A percentile compares a stretch with the other conserved stretches of the same genome.
phyloP scores from a whole-genome alignment of 2,888 invertebrate genomes.

The Portevinia maculata region DNA sequence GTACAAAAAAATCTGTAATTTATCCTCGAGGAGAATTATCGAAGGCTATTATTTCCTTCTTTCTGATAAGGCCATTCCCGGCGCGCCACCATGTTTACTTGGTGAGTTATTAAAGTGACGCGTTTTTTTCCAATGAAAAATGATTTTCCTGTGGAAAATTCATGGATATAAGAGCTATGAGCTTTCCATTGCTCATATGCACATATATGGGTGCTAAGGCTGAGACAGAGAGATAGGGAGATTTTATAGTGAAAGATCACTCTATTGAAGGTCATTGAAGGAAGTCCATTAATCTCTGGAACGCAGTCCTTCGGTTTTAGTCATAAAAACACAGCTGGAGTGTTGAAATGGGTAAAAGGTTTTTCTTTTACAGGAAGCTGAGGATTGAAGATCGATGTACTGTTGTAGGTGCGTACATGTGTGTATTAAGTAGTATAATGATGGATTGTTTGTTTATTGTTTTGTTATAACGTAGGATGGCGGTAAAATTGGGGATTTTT shows the following conservation, averaged over 20 bases:
- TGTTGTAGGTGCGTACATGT: constrained; percentile 5
- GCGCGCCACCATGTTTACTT: constrained; percentile 58
- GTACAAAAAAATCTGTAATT: constrained; percentile 60
- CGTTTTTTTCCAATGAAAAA: constrained; percentile 64
- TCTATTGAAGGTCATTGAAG: constrained; percentile 67
- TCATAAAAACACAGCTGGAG: constrained; percentile 68
- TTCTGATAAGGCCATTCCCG: constrained; percentile 50
- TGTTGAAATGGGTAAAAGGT: constrained; percentile 65
- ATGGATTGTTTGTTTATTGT: constrained; percentile 65
- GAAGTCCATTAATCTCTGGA: constrained; percentile 63
- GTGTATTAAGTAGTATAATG: constrained; percentile 26
- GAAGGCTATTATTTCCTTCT: constrained; percentile 59
- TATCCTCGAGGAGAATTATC: constrained; percentile 69
- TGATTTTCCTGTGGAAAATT: constrained; percentile 61
- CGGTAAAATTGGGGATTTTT: constrained; percentile 41
- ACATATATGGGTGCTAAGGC: constrained; percentile 10
- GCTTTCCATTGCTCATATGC: not conserved
- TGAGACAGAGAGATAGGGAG: constrained; percentile 47
- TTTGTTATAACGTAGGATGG: constrained; percentile 19
- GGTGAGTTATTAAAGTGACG: constrained; percentile 70
- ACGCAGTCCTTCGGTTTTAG: constrained; percentile 48
- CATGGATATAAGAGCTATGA: constrained; percentile 23
- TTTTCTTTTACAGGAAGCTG: constrained; percentile 48
- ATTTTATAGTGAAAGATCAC: constrained; percentile 68
- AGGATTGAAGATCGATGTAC: constrained; percentile 57